Evolutionary conservation across 2,797 vertebrate genomes (phyloP), one percentile per base, ranked within the genome.

Genomic region (Girardinus metallicus): DNA sequence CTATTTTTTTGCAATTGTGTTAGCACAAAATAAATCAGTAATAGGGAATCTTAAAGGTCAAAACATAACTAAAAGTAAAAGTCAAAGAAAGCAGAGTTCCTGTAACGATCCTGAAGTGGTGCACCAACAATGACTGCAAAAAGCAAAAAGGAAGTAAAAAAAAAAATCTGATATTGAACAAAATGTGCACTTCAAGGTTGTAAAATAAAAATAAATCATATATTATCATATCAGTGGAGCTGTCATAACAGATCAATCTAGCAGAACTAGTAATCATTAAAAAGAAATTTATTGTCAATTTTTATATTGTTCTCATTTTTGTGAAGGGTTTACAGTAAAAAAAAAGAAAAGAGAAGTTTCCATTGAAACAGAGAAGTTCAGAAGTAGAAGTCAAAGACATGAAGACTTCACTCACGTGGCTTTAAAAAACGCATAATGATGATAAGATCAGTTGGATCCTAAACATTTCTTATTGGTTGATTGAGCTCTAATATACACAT

Each of bases 311-410:
- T 62, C 57, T 34, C 57, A 62, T 62, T 64, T 47, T 10, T 47
- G n/a, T 72, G 15, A 31, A 18, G 70, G 43, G 60, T 72, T 72
- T 72, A 29, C 71, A 18, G 10, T 73, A 73, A 73, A 73, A 75
- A 75, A 75, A 16, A 34, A 62, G 39, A n/a, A 75, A 75, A 47
- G 71, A 73, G 43, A 72, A 72, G 71, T 73, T 71, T 16, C 2
- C 13, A 10, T 13, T 73, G 4, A 47, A 73, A 64, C 7, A 47
- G 43, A 73, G 44, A 73, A 73, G 71, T 73, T n/a, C 44, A 73
- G n/a, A 73, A 8, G 71, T 46, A 73, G 44, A 47, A 47, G 15
- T 73, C n/a, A 47, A 47, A 3, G 62, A 64, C 16, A 21, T 64
- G 13, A 21, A 64, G 62, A 64, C 7, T 64, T 64, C 31, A 64